These are phyloP conservation scores for Dipus sagitta DNA, from an alignment of 2,797 vertebrate genomes.

Conservation along the genomic window DNA sequence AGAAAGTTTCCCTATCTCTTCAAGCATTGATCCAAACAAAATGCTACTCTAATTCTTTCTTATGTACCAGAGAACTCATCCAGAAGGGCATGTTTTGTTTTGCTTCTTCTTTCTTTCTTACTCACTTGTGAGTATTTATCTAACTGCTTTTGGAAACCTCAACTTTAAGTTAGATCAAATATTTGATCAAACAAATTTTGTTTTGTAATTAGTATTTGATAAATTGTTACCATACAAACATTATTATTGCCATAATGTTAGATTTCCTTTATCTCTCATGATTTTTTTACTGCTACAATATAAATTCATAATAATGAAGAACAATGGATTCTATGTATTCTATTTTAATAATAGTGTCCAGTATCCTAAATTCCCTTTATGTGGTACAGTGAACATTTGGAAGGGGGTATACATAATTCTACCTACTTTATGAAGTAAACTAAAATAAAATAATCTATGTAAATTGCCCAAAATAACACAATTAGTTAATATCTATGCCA, in stretches of 20 bases:
- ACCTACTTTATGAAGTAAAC: neutral
- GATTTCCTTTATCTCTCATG: conserved; percentile 2
- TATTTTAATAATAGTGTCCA: conserved; percentile 17
- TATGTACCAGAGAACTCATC: neutral
- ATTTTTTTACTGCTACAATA: neutral
- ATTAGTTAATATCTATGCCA: neutral
- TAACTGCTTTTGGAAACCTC: conserved; percentile 22
- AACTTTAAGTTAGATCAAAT: neutral
- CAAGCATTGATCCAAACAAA: neutral
- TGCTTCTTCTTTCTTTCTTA: neutral
- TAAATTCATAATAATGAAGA: conserved; percentile 8
- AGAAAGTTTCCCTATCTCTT: neutral
- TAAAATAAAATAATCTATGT: neutral
- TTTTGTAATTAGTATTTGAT: conserved; percentile 32
- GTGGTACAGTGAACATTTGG: neutral
- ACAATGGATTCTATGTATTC: neutral
- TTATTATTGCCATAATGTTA: neutral
- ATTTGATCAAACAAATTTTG: conserved; percentile 3
- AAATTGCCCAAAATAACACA: neutral
- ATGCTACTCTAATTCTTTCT: neutral
- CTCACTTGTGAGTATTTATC: neutral
- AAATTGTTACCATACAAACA: neutral
- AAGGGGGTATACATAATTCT: neutral
- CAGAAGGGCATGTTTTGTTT: neutral
- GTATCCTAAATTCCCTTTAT: neutral